These are phyloP conservation scores for Carposina sasakii DNA, from an alignment of 1,140 invertebrate species.

Conservation along the genomic window DNA sequence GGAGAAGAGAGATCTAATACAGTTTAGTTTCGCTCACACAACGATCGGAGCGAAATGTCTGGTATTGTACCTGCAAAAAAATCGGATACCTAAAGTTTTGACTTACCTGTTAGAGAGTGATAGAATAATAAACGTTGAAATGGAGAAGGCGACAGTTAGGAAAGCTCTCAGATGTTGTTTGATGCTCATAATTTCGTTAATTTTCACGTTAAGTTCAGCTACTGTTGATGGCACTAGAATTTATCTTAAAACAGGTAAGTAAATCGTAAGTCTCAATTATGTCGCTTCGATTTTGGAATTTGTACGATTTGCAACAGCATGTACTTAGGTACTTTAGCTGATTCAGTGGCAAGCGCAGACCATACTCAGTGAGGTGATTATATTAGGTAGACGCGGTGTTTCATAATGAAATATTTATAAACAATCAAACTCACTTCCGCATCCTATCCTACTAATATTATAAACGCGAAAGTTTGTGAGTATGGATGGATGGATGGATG, in stretches of 20 bases:
- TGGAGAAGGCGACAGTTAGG: constrained; percentile 23
- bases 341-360: too few relatives aligned
- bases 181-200: constrained; percentile 10
- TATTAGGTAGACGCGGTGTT: too few relatives aligned
- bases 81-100: constrained; percentile 18
- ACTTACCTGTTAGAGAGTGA: constrained; percentile 28
- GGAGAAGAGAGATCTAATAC: constrained; percentile 35
- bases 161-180: constrained; percentile 21
- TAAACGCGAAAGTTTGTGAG: too few relatives aligned
- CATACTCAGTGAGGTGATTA: too few relatives aligned
- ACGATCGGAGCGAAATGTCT: constrained; percentile 24
- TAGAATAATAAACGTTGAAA: constrained; percentile 12
- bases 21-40: constrained; percentile 30
- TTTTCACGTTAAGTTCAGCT: constrained; percentile 14
- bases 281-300: too few relatives aligned
- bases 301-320: too few relatives aligned
- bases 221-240: constrained; percentile 20
- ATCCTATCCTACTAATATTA: too few relatives aligned
- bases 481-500: too few relatives aligned
- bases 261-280: too few relatives aligned
- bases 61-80: constrained; percentile 22
- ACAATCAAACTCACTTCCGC: too few relatives aligned
- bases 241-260: constrained; percentile 34
- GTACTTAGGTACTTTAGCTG: too few relatives aligned
- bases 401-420: too few relatives aligned